Conservation (phyloP, 2,797 vertebrate species). For the Loris lydekkerianus region DNA sequence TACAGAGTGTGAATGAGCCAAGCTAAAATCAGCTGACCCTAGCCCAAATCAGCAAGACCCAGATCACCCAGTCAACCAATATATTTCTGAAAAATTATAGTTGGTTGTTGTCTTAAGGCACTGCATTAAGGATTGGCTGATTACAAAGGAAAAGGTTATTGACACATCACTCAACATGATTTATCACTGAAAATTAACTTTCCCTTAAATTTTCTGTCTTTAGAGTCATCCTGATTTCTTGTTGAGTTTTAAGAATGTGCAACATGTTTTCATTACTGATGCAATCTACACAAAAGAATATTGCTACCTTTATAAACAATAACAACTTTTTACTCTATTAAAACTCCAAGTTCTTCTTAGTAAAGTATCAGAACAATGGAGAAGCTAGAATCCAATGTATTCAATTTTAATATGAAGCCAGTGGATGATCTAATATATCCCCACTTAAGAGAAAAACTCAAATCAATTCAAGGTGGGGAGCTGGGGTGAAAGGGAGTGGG, state of each 20-base stretch:
- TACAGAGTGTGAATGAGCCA: slow-evolving; percentile 1
- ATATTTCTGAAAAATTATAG: slow-evolving; percentile 15
- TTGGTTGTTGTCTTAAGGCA: neutral
- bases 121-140: neutral
- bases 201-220: neutral
- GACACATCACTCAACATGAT: neutral
- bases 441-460: too few relatives aligned
- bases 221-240: slow-evolving; percentile 48
- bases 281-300: neutral
- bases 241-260: neutral
- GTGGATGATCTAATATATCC: too few relatives aligned
- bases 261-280: slow-evolving; percentile 46
- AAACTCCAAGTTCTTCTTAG: neutral
- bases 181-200: neutral
- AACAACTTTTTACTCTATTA: slow-evolving; percentile 34
- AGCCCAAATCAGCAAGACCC: slow-evolving; percentile 16
- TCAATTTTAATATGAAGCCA: too few relatives aligned
- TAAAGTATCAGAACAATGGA: too few relatives aligned
- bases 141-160: slow-evolving; percentile 5
- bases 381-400: too few relatives aligned
- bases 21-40: slow-evolving; percentile 1
- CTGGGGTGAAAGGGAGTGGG: too few relatives aligned
- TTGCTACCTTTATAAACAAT: neutral
- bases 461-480: too few relatives aligned
- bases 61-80: neutral